Evolutionary conservation across 1,140 invertebrate species (phyloP), one percentile per base, ranked within the genome.

Genomic region (Bicyclus anynana): DNA sequence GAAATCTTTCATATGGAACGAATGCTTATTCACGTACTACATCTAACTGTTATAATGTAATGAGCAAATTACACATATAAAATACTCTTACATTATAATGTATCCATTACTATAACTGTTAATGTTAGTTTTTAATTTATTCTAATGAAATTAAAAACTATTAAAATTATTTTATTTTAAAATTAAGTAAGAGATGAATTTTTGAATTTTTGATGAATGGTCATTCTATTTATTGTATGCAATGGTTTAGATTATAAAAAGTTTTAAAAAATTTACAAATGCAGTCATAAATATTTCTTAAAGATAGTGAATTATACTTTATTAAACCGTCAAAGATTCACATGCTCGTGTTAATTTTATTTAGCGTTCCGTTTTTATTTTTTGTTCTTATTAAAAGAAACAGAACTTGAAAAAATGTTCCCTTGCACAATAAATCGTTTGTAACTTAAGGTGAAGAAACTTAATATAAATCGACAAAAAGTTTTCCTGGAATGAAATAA

Each of bases 1-100:
- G 76, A 81, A 65, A 62, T 81, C 79, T 81, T 81, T 79, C 68
- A 57, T 59, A 68, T 62, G 58, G 59, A 57, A 40, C 27, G 26
- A 56, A 53, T 51, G 33, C 38, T 47, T 5, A 26, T 48, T 55
- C 18, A 48, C 33, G 33, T 44, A 27, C 12, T 23, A 38, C 13
- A 40, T 50, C 13, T 55, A 16, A 16, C 2, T 6, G n/a, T 38
- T 38, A 17, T 33, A n/a, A n/a, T 12, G n/a, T 33, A 10, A 38
- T 20, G 9, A 20, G 18, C 40, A 44, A 20, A 7, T n/a, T n/a
- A n/a, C n/a, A n/a, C n/a, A n/a, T n/a, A n/a, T n/a, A n/a, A n/a
- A n/a, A n/a, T n/a, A n/a, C n/a, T n/a, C n/a, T n/a, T n/a, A n/a
- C n/a, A n/a, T n/a, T n/a, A n/a, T n/a, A n/a, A n/a, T n/a, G n/a